A percentile compares a stretch with the other conserved stretches of the same genome.
phyloP scores from a whole-genome alignment of 2,888 invertebrate genomes.

The Agrochola litura region DNA sequence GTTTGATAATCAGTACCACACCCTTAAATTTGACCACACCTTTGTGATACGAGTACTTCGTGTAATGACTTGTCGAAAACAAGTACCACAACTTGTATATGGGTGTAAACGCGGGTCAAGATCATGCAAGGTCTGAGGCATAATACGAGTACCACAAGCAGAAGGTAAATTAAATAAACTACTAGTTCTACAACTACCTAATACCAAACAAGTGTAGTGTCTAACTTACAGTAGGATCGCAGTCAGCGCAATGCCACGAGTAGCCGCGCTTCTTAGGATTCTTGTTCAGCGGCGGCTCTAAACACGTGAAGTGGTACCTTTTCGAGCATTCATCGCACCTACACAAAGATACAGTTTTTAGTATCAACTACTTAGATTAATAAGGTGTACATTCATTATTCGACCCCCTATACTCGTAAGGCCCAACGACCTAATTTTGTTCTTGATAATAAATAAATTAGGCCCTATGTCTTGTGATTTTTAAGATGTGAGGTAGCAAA shows the following conservation, averaged over 20 bases:
- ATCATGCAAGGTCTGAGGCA: too few species aligned
- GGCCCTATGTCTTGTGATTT: too few species aligned
- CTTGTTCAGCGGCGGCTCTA: slow-evolving; percentile 98
- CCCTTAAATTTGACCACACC: too few species aligned
- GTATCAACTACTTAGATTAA: slow-evolving; percentile 12
- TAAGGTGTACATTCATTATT: slow-evolving; percentile 2
- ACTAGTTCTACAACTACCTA: slow-evolving; percentile 20
- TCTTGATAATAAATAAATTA: too few species aligned
- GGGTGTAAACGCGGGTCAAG: too few species aligned
- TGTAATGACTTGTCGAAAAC: too few species aligned
- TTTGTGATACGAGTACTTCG: too few species aligned
- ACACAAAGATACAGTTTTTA: slow-evolving; percentile 47
- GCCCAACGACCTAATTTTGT: too few species aligned
- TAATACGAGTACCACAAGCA: not conserved
- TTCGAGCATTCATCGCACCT: slow-evolving; percentile 98
- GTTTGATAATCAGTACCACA: too few species aligned
- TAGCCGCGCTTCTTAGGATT: slow-evolving; percentile 98
- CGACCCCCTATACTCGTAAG: not conserved
- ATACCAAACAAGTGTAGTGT: slow-evolving; percentile 16
- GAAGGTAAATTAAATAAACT: not conserved
- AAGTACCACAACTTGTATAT: too few species aligned
- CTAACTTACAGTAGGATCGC: slow-evolving; percentile 96
- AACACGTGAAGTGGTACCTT: slow-evolving; percentile 97
- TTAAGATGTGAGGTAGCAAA: too few species aligned
- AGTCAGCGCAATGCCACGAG: slow-evolving; percentile 98